phyloP scores from a whole-genome alignment of 2,113 vertebrate genomes.

The Catharus fuscescens region DNA sequence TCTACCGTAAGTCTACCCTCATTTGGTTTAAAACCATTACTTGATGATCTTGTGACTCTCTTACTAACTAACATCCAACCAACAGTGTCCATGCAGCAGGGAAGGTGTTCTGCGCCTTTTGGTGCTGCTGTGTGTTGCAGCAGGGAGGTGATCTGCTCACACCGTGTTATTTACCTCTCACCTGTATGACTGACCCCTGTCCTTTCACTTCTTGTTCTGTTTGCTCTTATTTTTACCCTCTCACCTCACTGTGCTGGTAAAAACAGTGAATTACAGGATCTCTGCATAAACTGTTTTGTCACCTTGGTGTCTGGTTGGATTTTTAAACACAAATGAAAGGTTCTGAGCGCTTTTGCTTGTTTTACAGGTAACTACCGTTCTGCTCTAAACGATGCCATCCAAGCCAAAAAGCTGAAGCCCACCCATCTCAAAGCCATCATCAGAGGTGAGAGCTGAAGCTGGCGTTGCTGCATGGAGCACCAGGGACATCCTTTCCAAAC shows the following conservation, averaged over 20 bases:
- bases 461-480: accelerated
- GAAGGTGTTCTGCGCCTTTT: background rate
- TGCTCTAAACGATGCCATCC: conserved; percentile 84
- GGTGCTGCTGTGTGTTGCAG: background rate
- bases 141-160: background rate
- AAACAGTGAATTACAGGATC: background rate
- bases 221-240: background rate
- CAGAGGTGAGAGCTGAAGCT: conserved; percentile 79
- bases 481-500: background rate
- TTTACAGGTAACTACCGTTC: conserved; percentile 90
- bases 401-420: conserved; percentile 89
- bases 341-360: background rate
- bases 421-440: conserved; percentile 90
- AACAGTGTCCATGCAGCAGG: background rate
- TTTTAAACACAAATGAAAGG: background rate
- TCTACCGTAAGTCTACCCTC: background rate
- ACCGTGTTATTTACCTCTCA: background rate
- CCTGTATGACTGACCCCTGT: background rate
- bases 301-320: background rate
- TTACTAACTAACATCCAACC: background rate
- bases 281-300: background rate
- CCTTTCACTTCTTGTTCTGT: background rate
- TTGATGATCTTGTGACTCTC: background rate
- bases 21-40: background rate
- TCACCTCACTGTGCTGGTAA: accelerated